phyloP scores from a whole-genome alignment of 37 sponge, comb jelly and placozoan species.

The Geodia barretti region DNA sequence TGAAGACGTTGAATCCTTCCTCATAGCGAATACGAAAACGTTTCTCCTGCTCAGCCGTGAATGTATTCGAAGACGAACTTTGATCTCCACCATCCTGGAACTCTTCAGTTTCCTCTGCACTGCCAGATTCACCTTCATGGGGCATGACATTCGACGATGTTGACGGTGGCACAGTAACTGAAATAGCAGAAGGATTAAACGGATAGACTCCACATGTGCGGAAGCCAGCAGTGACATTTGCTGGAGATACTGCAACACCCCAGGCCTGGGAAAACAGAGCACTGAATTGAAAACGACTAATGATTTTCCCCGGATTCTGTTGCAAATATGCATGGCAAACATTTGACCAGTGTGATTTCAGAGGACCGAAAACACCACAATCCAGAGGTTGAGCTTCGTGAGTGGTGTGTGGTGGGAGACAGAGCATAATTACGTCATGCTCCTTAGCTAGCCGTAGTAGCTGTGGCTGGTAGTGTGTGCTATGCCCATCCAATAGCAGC shows the following conservation, averaged over 20 bases:
- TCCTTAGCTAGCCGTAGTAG: slow-evolving; percentile 5
- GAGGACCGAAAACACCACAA: slow-evolving; percentile 9
- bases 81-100: no score
- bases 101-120: no score
- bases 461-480: slow-evolving; percentile 28
- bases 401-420: slow-evolving; percentile 32
- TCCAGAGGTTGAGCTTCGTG: slow-evolving; percentile 45
- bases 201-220: slow-evolving; percentile 32
- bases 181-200: slow-evolving; percentile 23
- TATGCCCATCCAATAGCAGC: slow-evolving; percentile 36
- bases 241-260: slow-evolving; percentile 14
- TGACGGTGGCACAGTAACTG: no score
- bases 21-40: no score
- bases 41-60: no score
- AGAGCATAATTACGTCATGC: slow-evolving; percentile 17
- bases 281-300: slow-evolving; percentile 11
- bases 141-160: no score
- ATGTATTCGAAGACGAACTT: no score
- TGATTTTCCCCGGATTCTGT: slow-evolving; percentile 3
- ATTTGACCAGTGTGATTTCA: slow-evolving; percentile 23
- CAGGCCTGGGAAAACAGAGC: slow-evolving; percentile 29
- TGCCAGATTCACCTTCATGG: no score
- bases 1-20: no score
- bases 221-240: slow-evolving; percentile 28
- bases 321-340: slow-evolving; percentile 19